A percentile compares a stretch with the other conserved stretches of the same genome.
Evolutionary conservation across 2,113 vertebrate species (phyloP).

Genomic region (Lampris incognitus): DNA sequence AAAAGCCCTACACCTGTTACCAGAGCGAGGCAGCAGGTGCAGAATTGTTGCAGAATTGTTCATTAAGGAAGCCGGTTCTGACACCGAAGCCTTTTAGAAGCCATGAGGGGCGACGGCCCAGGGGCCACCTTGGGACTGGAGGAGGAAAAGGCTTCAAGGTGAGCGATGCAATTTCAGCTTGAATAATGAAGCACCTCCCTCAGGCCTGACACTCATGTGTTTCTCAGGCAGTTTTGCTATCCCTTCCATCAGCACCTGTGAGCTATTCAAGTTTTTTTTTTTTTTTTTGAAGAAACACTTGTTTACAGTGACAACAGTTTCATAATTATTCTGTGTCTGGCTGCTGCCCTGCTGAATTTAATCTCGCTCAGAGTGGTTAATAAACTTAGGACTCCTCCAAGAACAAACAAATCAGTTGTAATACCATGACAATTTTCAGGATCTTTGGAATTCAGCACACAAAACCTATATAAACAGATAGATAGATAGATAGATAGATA

Average conservation of each 20-base stretch:
- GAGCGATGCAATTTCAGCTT: conserved; percentile 80
- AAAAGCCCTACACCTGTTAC: conserved; percentile 73
- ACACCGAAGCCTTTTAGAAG: conserved; percentile 79
- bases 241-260: conserved; percentile 67
- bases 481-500: not conserved
- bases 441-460: conserved; percentile 8
- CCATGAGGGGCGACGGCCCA: conserved; percentile 72
- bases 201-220: conserved; percentile 74
- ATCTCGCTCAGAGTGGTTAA: conserved; percentile 67
- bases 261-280: conserved; percentile 61
- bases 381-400: conserved; percentile 66
- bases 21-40: conserved; percentile 70
- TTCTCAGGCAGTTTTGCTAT: conserved; percentile 65
- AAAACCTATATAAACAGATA: not conserved
- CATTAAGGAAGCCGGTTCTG: conserved; percentile 73
- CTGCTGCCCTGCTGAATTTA: conserved; percentile 67
- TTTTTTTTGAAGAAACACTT: conserved; percentile 39
- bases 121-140: conserved; percentile 73
- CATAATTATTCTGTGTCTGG: conserved; percentile 61
- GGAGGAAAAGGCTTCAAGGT: conserved; percentile 76
- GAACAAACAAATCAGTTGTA: conserved; percentile 47
- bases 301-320: conserved; percentile 66
- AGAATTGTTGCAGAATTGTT: conserved; percentile 70
- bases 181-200: conserved; percentile 80
- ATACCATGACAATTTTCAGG: conserved; percentile 43